phyloP scores from a whole-genome alignment of 2,113 vertebrate species.

The Heterotis niloticus region DNA sequence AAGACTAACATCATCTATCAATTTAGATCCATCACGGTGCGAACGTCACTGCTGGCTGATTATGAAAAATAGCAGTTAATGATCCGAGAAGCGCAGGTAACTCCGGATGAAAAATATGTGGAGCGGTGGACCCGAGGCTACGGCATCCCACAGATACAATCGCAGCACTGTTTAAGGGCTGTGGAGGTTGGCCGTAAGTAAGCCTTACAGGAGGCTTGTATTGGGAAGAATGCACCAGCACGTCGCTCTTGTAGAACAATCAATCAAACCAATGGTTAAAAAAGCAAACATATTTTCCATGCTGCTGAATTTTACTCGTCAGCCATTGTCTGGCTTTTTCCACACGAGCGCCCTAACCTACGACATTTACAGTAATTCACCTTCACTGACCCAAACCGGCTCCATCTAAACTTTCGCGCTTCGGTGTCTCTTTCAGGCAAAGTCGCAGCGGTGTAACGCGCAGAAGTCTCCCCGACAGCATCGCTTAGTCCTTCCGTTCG shows the following conservation, averaged over 20 bases:
- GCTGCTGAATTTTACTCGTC: too few species aligned
- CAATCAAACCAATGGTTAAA: not conserved
- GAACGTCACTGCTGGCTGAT: conserved; percentile 12
- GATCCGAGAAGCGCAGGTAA: not conserved
- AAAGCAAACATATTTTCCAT: too few species aligned
- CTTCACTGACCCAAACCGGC: too few species aligned
- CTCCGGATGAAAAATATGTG: not conserved
- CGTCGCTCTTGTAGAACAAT: not conserved
- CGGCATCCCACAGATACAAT: not conserved
- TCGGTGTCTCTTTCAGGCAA: too few species aligned
- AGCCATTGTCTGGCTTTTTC: too few species aligned
- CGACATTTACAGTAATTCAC: too few species aligned
- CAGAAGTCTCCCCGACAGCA: too few species aligned
- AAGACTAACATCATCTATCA: conserved; percentile 7
- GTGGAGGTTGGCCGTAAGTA: not conserved
- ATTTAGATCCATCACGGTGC: not conserved
- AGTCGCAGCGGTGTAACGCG: too few species aligned
- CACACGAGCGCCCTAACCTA: too few species aligned
- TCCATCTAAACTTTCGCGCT: too few species aligned
- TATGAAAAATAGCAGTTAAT: conserved; percentile 11
- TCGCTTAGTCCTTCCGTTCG: too few species aligned
- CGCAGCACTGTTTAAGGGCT: not conserved
- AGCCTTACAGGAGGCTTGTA: not conserved
- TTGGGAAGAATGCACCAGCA: not conserved
- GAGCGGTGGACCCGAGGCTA: too few species aligned